Base-by-base conservation (phyloP, 2,113 vertebrate genomes). In the Sander lucioperca region DNA sequence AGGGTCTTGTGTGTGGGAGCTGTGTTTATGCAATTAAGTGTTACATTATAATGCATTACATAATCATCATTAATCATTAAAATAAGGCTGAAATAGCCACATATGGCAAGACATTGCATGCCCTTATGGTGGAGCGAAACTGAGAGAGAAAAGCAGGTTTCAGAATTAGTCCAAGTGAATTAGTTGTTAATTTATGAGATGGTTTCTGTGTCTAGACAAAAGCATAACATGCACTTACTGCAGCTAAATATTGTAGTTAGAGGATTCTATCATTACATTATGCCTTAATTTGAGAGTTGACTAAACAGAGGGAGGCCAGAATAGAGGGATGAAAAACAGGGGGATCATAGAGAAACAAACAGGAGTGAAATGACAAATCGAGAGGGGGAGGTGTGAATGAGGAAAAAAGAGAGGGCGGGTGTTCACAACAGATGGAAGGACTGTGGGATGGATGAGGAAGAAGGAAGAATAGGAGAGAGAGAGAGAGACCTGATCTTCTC, bases 401-500 rank as follows among this genome's bases (percentile, higher is more conserved):
- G 78, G 83, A 77, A 63, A 68, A 89, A 70, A 74, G 48, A 77
- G 73, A 84, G 71, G 80, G 63, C 62, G 77, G 74, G 78, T 86
- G 89, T 83, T 80, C 51, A 30, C 62, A 87, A 87, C 92, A 93
- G 90, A 94, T 91, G 89, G 88, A 90, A 56, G 68, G 83, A 90
- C 85, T 87, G 74, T 86, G 69, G 58, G 77, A 85, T 68, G 62
- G 75, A 89, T 82, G 72, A 77, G 51, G 23, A 80, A 36, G 69
- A 43, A 80, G 19, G 25, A 39, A 74, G 15, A 82, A 16, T 74
- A 33, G 30, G 30, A 19, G 78, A 68, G 47, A 33, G 58, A 90
- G 56, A 95, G 92, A 89, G 72, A 88, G 91, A 99, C 98, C 97
- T 98, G 94, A 99, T 98, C 95, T 95, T 97, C 91, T 99, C 97